Conservation (phyloP, 1,140 invertebrate genomes). For the Drosophila sucinea region DNA sequence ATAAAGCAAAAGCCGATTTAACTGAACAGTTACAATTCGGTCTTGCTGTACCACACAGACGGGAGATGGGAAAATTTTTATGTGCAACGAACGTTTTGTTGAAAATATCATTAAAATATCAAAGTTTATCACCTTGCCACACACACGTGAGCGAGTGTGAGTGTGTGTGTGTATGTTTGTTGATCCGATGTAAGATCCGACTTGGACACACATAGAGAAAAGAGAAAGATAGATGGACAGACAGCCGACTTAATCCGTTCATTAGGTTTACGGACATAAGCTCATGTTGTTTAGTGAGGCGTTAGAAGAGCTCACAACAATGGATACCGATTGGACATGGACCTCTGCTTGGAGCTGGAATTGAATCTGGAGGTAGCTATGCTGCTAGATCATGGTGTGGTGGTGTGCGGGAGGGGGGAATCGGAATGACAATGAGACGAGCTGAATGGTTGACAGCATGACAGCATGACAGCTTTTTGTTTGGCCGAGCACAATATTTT, state of each 20-base stretch:
- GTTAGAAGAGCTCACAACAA: slow-evolving; percentile 72
- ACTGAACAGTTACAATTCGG: slow-evolving; percentile 68
- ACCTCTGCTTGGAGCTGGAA: neutral
- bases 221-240: slow-evolving; percentile 29
- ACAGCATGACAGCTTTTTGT: slow-evolving; percentile 71
- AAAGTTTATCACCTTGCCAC: slow-evolving; percentile 81
- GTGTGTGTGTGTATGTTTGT: slow-evolving; percentile 14
- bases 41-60: slow-evolving; percentile 41
- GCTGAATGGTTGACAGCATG: slow-evolving; percentile 71
- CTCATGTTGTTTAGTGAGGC: slow-evolving; percentile 78
- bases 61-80: slow-evolving; percentile 61
- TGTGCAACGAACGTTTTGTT: slow-evolving; percentile 79
- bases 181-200: slow-evolving; percentile 53
- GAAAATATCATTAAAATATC: slow-evolving; percentile 82
- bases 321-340: slow-evolving; percentile 42
- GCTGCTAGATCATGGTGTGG: neutral
- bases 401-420: slow-evolving; percentile 4
- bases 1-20: slow-evolving; percentile 77
- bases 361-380: neutral
- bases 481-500: slow-evolving; percentile 68
- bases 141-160: slow-evolving; percentile 39
- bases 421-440: slow-evolving; percentile 56
- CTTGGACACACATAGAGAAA: slow-evolving; percentile 30
- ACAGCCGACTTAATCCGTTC: slow-evolving; percentile 73
- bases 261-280: slow-evolving; percentile 80